Evolutionary conservation across 2,113 vertebrate genomes (phyloP), one percentile per base, ranked within the genome.

Genomic region (Melanerpes formicivorus): DNA sequence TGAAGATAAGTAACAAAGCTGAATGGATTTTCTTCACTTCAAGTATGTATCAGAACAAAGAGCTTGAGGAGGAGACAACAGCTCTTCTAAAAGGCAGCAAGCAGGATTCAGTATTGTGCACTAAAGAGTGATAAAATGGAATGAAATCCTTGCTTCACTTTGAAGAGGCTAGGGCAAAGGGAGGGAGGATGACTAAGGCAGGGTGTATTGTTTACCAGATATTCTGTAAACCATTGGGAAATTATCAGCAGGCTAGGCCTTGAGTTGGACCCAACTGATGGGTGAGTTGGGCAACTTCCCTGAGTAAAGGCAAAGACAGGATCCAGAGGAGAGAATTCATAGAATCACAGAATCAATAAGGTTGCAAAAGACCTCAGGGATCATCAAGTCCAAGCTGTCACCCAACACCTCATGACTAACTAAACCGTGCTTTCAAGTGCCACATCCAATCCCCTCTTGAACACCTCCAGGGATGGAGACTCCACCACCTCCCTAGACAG

Each of bases 11-110:
- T 84, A 82, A 81, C 17, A 76, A 77, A 60, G 40, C 23, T 42
- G n/a, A 78, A 67, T 92, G 72, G 6, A 14, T 62, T 93, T 93
- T 85, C 88, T 94, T 91, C 34, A 23, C 84, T 89, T 93, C 66
- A 72, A 74, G 58, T 76, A 29, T 65, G 12, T 90, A 26, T 42
- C 23, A 74, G 34, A 87, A 67, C 22, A 74, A 69, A 66, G 34
- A 77, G 26, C 62, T 59, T 46, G 62, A 84, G 63, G 54, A 81
- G 50, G 60, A 93, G 72, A 88, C 37, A 60, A 40, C 42, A 42
- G 32, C 13, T 65, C 77, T 97, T 91, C 42, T 44, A 71, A 84
- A 78, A 92, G 64, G 48, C 32, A 77, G 40, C 34, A 74, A 56
- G 34, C 34, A 88, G 81, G 76, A 67, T 84, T 80, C 63, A 94